Conservation (phyloP, 2,797 vertebrate genomes). For the Chelmon rostratus region DNA sequence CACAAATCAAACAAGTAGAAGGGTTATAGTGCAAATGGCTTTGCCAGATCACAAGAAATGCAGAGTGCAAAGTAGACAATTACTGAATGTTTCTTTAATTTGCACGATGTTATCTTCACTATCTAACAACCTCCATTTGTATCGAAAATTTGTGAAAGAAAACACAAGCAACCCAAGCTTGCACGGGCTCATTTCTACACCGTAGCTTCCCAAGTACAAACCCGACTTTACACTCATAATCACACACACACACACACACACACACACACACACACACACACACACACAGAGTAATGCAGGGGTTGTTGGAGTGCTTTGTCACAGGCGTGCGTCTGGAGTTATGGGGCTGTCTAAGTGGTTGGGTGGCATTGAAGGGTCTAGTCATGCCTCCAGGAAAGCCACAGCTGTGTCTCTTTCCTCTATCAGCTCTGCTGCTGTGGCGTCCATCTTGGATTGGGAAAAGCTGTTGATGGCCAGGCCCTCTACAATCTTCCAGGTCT, state of each 20-base stretch:
- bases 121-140: not conserved
- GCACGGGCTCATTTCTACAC: not conserved
- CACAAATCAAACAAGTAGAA: not conserved
- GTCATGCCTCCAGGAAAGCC: constrained; percentile 88
- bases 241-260: constrained; percentile 32
- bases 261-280: constrained; percentile 17
- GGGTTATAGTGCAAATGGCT: constrained; percentile 12
- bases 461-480: constrained; percentile 93
- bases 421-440: constrained; percentile 92
- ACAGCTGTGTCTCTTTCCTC: constrained; percentile 92
- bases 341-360: constrained; percentile 77
- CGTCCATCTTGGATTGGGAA: constrained; percentile 93
- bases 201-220: constrained; percentile 33
- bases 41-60: constrained; percentile 1
- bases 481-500: constrained; percentile 94
- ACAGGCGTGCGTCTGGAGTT: constrained; percentile 89
- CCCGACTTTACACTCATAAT: constrained; percentile 62
- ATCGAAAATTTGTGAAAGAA: no score
- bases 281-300: constrained; percentile 39
- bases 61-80: not conserved
- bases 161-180: not conserved
- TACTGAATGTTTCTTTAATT: not conserved
- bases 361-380: constrained; percentile 67
- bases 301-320: constrained; percentile 75
- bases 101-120: not conserved